Percentiles rank a stretch among this genome's conserved stretches.
These are phyloP conservation scores for Orchesella cincta DNA, from an alignment of 1,140 invertebrate species.

Conservation along the genomic window DNA sequence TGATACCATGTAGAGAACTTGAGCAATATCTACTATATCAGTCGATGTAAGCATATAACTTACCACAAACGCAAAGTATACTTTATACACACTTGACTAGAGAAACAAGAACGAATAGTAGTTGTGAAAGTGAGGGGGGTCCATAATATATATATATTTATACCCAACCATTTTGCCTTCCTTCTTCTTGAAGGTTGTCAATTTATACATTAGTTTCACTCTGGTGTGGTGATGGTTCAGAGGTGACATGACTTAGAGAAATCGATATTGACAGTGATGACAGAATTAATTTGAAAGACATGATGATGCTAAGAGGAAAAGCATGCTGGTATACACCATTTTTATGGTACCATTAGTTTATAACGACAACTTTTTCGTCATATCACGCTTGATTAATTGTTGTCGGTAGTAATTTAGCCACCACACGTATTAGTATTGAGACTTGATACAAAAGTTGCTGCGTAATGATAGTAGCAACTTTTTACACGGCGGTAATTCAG, in stretches of 20 bases:
- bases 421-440: too few relatives aligned
- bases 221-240: not conserved
- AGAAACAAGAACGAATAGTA: not conserved
- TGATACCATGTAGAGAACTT: not conserved
- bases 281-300: slow-evolving; percentile 19
- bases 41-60: not conserved
- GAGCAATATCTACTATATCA: not conserved
- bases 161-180: not conserved
- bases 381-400: slow-evolving; percentile 4
- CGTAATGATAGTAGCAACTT: too few relatives aligned
- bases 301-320: not conserved
- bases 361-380: not conserved
- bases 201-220: not conserved
- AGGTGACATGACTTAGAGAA: not conserved
- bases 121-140: not conserved
- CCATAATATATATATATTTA: not conserved
- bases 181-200: not conserved
- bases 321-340: not conserved
- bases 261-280: slow-evolving; percentile 20
- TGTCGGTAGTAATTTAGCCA: slow-evolving; percentile 3
- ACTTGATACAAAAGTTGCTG: too few relatives aligned
- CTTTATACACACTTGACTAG: not conserved
- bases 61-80: not conserved
- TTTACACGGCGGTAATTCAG: too few relatives aligned
- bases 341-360: too few relatives aligned